Conservation (phyloP, 2,888 invertebrate genomes). For the Leptinotarsa tumamoca region DNA sequence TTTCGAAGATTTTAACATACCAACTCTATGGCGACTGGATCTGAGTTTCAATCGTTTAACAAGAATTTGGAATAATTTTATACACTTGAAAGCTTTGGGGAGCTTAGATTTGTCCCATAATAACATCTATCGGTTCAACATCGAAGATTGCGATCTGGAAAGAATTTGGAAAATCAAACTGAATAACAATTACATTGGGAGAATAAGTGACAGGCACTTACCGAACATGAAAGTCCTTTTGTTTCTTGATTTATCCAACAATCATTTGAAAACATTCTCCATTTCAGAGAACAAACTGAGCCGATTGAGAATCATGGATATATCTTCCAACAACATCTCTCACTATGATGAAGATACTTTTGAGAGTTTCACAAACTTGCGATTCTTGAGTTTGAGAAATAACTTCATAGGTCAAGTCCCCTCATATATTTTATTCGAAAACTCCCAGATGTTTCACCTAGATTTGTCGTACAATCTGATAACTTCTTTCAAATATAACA, state of each 20-base stretch:
- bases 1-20: not conserved
- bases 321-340: not conserved
- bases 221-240: not conserved
- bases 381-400: conserved; percentile 8
- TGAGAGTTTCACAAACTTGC: not conserved
- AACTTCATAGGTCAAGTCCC: not conserved
- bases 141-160: not conserved
- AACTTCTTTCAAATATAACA: conserved; percentile 7
- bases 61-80: not conserved
- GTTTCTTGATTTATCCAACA: conserved; percentile 9
- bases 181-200: not conserved
- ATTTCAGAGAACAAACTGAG: not conserved
- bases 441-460: not conserved
- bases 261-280: not conserved
- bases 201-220: not conserved
- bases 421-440: not conserved
- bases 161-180: conserved; percentile 3
- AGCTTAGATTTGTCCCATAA: conserved; percentile 5
- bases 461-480: conserved; percentile 13
- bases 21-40: conserved; percentile 5
- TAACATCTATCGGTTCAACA: not conserved
- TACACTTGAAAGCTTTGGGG: not conserved
- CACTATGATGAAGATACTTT: not conserved
- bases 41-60: not conserved
- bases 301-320: not conserved